Evolutionary conservation across 2,888 invertebrate species (phyloP), one percentile per base, ranked within the genome.

Genomic region (Agapetus fuscipes): DNA sequence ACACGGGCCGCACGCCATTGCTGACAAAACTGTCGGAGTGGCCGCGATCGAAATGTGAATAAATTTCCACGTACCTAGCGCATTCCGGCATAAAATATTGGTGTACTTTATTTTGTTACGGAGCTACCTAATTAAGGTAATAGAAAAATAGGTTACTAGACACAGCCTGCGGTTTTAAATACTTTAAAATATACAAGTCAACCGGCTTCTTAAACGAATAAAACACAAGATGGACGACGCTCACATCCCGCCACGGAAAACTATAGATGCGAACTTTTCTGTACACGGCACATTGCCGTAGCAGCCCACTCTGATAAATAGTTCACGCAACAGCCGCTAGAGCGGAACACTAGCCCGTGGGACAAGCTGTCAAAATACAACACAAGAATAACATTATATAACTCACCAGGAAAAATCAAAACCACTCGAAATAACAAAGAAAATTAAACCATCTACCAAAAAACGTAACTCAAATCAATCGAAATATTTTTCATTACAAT

Each of bases 181-280:
- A 61, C 66, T 66, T 64, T 66, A 65, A 62, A 67, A 64, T 31
- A 37, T 70, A 65, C 64, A 68, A 68, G 62, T 68, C 65, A 70
- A 76, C 80, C 81, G 80, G 81, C 80, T 80, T 80, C 76, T 73
- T n/a, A 66, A 74, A 71, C 72, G 73, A 76, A 71, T 70, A 72
- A 74, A 75, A 76, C 79, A 74, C 81, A 81, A 81, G 79, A 81
- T 81, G 82, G 81, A 80, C n/a, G n/a, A n/a, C 77, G 79, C 78
- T 74, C 75, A 76, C 76, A 73, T 75, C 74, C 76, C 71, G 71
- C 71, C 72, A 68, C 66, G 65, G 62, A 61, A 63, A 63, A 65
- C 64, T 63, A n/a, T n/a, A 61, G 49, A 58, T 61, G 60, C 57
- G 57, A 59, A 48, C 41, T 49, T 51, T n/a, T 49, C 48, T 45